Conservation (phyloP, 1,140 invertebrate species). For the Pogonomyrmex barbatus region DNA sequence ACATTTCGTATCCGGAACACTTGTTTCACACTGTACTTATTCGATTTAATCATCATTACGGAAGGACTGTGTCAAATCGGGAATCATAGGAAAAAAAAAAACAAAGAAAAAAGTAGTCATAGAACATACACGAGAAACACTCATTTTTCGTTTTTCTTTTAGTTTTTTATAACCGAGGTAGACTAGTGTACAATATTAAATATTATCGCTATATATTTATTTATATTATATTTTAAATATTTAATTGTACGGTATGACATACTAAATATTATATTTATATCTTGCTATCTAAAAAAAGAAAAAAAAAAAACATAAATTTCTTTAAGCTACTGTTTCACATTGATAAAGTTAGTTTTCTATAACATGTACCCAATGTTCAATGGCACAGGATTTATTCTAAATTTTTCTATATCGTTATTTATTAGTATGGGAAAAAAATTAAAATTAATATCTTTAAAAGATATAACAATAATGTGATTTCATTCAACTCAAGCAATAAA, state of each 20-base stretch:
- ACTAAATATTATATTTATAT: background rate
- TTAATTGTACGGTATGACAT: background rate
- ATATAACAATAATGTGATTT: slow-evolving; percentile 38
- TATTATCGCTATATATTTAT: background rate
- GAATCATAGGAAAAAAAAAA: background rate
- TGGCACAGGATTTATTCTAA: background rate
- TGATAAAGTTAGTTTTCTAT: background rate
- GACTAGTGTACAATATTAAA: background rate
- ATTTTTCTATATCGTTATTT: background rate
- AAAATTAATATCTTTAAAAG: slow-evolving; percentile 5
- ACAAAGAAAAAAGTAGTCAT: background rate
- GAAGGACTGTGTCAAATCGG: background rate
- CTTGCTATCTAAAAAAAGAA: background rate
- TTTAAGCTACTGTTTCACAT: background rate
- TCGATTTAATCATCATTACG: slow-evolving; percentile 18
- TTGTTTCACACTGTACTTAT: slow-evolving; percentile 2
- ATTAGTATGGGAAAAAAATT: background rate
- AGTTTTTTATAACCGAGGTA: background rate
- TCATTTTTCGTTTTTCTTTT: background rate
- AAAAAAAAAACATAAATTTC: background rate
- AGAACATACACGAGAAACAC: background rate
- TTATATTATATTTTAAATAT: background rate
- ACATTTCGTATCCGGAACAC: slow-evolving; percentile 44
- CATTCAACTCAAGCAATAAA: background rate
- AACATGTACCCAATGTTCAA: background rate